Base-by-base conservation (phyloP, 2,888 invertebrate species). In the Cryptophagus acutangulus region DNA sequence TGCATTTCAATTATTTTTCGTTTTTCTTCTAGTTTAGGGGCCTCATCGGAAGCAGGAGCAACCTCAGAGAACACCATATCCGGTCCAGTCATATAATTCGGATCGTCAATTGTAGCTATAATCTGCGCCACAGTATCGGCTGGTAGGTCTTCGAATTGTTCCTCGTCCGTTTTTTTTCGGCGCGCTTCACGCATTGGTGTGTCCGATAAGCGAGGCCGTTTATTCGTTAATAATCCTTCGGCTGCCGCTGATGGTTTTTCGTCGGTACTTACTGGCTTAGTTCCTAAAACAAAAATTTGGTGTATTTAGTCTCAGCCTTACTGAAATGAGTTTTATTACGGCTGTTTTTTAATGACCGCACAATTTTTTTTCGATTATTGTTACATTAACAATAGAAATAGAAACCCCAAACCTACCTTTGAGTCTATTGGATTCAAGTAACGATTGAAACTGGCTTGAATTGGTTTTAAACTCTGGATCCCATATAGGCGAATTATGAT, bases 1-100 rank as follows among this genome's bases (percentile, higher is more conserved):
- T 94, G 92, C 66, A 96, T 91, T 63, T 91, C 87, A 12, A 97
- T 95, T 38, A 87, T 78, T 38, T 92, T 90, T 36, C 84, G 78
- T 44, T 82, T 81, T 66, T 97, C 96, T 63, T 95, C 92, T 18
- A 84, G 73, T 62, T 94, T 87, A 0, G 94, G 93, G 3, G 85
- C 86, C 62, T 94, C 93, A 62, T 95, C 95, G 9, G 93, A 76
- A 10, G 67, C 61, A 0, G 93, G 87, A 1, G 85, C 84, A 69
- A 87, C 84, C 52, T 85, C 87, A 57, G 86, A 85, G 64, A 89
- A 89, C 6, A 90, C 71, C 2, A 82, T 86, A 64, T 87, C 87
- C 1, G 87, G 85, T 2, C 87, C 87, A 40, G 83, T 82, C 80
- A 88, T 86, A 49, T 86, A 83, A 63, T 84, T 84, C 1, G 88